A percentile compares a stretch with the other conserved stretches of the same genome.
Evolutionary conservation across 1,140 invertebrate genomes (phyloP).

Genomic region (Homalodisca vitripennis): DNA sequence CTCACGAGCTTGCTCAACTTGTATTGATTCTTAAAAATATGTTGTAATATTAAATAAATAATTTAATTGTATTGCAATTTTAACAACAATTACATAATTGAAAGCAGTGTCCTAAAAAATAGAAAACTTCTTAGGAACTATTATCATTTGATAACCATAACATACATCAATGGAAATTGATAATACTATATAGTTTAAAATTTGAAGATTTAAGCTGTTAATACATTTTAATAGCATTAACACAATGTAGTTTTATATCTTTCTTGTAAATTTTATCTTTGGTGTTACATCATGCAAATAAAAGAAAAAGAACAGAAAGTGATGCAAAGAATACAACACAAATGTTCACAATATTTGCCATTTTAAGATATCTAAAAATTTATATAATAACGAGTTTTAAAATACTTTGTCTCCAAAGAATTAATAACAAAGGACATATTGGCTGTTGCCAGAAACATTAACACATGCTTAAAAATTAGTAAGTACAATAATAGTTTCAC

Average conservation of each 20-base stretch:
- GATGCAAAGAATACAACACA: not conserved
- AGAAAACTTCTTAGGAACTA: too few relatives aligned
- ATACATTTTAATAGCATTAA: too few relatives aligned
- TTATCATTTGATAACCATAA: not conserved
- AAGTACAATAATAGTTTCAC: not conserved
- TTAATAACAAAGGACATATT: too few relatives aligned
- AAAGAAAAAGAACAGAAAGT: not conserved
- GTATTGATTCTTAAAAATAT: not conserved
- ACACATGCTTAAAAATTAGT: too few relatives aligned
- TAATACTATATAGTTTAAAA: not conserved
- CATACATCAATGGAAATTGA: not conserved
- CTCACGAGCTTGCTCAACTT: not conserved
- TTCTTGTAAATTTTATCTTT: too few relatives aligned
- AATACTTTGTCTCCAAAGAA: not conserved
- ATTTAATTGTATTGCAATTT: not conserved
- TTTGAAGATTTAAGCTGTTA: too few relatives aligned
- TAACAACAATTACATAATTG: too few relatives aligned
- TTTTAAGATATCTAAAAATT: not conserved
- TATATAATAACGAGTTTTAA: not conserved
- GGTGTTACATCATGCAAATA: too few relatives aligned
- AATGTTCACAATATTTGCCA: not conserved
- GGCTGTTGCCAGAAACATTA: too few relatives aligned
- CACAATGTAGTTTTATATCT: too few relatives aligned
- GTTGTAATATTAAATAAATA: not conserved
- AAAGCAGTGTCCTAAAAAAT: too few relatives aligned